Evolutionary conservation across 2,797 vertebrate species (phyloP).

Genomic region (Gallinago stenura): DNA sequence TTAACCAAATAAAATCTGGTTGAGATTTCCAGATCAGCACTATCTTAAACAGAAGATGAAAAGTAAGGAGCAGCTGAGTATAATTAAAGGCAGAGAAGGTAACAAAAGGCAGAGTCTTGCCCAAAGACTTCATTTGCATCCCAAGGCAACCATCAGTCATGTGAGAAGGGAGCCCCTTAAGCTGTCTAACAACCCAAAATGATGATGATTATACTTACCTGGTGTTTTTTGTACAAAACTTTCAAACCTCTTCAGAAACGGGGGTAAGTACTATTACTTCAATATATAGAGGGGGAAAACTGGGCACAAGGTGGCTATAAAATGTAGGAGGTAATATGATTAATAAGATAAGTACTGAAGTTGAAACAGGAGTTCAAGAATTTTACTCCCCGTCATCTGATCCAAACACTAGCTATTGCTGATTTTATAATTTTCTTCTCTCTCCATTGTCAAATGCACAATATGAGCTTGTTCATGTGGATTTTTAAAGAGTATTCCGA

Average conservation of each 20-base stretch:
- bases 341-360: neutral
- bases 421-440: neutral
- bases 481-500: neutral
- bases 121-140: neutral
- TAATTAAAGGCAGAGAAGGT: neutral
- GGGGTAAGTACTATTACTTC: neutral
- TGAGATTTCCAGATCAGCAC: neutral
- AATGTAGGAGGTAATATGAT: neutral
- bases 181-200: neutral
- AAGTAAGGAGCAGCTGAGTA: neutral
- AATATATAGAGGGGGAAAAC: neutral
- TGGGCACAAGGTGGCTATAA: neutral
- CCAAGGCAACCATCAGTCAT: neutral
- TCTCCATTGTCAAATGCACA: neutral
- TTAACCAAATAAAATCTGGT: too few species aligned
- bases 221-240: neutral
- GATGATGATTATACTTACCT: neutral
- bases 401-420: neutral
- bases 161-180: neutral
- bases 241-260: neutral
- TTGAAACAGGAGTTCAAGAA: neutral
- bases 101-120: neutral
- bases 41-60: neutral
- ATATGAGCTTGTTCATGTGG: neutral
- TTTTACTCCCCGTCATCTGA: neutral